Conservation (phyloP, 2,888 invertebrate species). For the Eueremaeus valkanovi region DNA sequence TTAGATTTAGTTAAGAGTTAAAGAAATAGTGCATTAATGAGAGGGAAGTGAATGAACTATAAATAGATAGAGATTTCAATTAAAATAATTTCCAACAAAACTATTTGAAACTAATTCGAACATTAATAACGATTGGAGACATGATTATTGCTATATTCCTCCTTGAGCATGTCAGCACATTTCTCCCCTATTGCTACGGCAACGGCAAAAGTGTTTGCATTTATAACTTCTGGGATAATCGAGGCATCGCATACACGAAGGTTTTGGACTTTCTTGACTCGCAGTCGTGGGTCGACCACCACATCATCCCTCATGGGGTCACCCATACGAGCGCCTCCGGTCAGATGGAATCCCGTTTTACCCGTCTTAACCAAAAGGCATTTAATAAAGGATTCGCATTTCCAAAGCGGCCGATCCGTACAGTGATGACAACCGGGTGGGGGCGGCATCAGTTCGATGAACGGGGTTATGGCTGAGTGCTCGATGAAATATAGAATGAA, state of each 20-base stretch:
- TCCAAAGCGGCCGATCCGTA: not conserved
- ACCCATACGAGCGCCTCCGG: conserved; percentile 13
- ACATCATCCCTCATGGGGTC: not conserved
- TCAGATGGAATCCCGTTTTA: not conserved
- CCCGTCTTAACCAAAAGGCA: not conserved
- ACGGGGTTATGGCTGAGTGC: not conserved
- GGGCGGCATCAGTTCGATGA: not conserved
- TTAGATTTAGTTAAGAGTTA: too few relatives aligned
- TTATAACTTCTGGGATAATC: conserved; percentile 14
- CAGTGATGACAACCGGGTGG: not conserved
- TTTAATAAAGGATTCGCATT: not conserved
- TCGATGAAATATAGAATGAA: not conserved
- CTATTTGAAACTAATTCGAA: too few relatives aligned
- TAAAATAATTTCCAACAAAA: too few relatives aligned
- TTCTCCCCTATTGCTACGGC: conserved; percentile 1
- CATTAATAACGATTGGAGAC: not conserved
- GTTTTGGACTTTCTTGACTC: not conserved
- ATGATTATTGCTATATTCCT: not conserved
- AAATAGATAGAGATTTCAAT: too few relatives aligned
- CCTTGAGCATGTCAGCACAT: not conserved
- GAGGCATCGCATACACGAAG: conserved; percentile 21
- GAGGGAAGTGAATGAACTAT: too few relatives aligned
- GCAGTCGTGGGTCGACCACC: not conserved
- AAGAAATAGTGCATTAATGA: too few relatives aligned
- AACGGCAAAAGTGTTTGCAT: not conserved